Conservation (phyloP, 1,140 invertebrate species). For the Marisa cornuarietis region DNA sequence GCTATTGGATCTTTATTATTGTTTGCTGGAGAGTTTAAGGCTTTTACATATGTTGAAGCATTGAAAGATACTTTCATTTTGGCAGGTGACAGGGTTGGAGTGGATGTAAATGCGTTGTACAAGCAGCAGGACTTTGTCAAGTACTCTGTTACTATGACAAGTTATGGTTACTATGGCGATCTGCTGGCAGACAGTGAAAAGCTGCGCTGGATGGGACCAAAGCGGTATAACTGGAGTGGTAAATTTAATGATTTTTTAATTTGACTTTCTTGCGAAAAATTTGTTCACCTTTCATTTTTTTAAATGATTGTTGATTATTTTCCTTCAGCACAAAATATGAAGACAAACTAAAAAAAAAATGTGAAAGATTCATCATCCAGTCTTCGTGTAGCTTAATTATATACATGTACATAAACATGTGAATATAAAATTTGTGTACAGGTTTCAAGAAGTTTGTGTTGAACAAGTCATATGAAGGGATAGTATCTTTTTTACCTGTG, state of each 20-base stretch:
- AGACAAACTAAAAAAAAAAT: no score
- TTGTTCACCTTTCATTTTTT: background rate
- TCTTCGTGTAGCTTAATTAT: background rate
- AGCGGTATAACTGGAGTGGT: constrained; percentile 85
- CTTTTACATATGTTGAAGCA: background rate
- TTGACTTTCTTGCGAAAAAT: background rate
- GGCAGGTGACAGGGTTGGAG: constrained; percentile 73
- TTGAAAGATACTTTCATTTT: constrained; percentile 3
- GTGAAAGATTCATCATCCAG: background rate
- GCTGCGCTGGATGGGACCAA: constrained; percentile 89
- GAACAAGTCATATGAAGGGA: constrained; percentile 79
- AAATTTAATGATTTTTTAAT: constrained; percentile 24
- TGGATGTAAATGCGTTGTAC: constrained; percentile 84
- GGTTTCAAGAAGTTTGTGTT: constrained; percentile 79
- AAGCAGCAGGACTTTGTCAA: constrained; percentile 74
- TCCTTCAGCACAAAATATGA: background rate
- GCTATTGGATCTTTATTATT: background rate
- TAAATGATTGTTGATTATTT: background rate
- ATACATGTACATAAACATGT: background rate
- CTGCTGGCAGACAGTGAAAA: constrained; percentile 84
- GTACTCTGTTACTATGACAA: constrained; percentile 82
- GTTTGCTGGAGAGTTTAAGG: background rate
- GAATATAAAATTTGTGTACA: constrained; percentile 49
- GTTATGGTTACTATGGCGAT: constrained; percentile 90
- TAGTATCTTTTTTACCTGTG: constrained; percentile 68